Percentiles rank a stretch among this genome's conserved stretches.
Evolutionary conservation across 2,888 invertebrate genomes (phyloP).

Genomic region (Tricholauxania praeusta): DNA sequence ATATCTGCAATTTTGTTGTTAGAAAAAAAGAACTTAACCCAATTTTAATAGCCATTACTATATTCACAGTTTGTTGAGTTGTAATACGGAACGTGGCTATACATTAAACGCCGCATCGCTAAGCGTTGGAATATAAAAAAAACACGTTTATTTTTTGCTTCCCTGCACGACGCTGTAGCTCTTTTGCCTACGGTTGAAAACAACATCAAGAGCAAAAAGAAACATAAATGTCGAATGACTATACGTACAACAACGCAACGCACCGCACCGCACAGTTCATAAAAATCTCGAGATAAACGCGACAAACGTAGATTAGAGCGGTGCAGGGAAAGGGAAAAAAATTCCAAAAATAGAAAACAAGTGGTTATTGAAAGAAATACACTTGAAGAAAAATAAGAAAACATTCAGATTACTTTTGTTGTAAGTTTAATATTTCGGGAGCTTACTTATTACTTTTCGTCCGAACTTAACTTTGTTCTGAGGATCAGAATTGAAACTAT

Average conservation of each 20-base stretch:
- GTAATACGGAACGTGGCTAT: conserved; percentile 25
- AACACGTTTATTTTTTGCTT: conserved; percentile 16
- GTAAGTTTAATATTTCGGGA: too few relatives aligned
- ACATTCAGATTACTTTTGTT: background rate
- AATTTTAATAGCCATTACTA: conserved; percentile 13
- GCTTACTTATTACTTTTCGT: too few relatives aligned
- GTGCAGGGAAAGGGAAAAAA: conserved; percentile 7
- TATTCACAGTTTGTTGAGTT: background rate
- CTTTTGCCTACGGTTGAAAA: background rate
- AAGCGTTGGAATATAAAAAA: conserved; percentile 20
- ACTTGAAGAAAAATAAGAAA: conserved; percentile 37
- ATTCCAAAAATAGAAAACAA: conserved; percentile 53
- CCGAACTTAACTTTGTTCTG: too few relatives aligned
- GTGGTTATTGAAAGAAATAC: conserved; percentile 45
- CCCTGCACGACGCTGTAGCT: background rate
- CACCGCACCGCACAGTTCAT: conserved; percentile 2
- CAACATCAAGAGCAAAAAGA: conserved; percentile 1
- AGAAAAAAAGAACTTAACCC: too few relatives aligned
- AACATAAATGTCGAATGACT: conserved; percentile 17
- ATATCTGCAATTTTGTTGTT: too few relatives aligned
- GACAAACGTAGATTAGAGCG: conserved; percentile 15
- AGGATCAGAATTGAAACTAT: too few relatives aligned
- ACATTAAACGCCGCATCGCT: conserved; percentile 11
- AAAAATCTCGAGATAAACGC: conserved; percentile 33
- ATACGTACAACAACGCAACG: conserved; percentile 15